A percentile compares a stretch with the other conserved stretches of the same genome.
Evolutionary conservation across 2,888 invertebrate genomes (phyloP).

Genomic region (Sarcophaga subvicina): DNA sequence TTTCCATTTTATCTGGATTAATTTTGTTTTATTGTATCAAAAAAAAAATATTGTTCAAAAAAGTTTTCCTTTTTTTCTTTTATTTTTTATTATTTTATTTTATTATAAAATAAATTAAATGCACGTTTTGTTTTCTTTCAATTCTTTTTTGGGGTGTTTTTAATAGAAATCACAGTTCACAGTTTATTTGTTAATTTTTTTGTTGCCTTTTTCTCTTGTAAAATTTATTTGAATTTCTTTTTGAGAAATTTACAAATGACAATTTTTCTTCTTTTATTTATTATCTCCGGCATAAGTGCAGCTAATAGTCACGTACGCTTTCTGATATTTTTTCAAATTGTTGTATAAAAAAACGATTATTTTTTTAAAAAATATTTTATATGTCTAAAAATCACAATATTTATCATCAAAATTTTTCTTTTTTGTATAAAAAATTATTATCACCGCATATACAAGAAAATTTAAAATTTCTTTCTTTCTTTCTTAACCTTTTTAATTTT

Average conservation of each 20-base stretch:
- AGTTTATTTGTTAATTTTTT: conserved; percentile 23
- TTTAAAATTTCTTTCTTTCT: conserved; percentile 34
- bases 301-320: conserved; percentile 61
- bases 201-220: background rate
- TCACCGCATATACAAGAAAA: conserved; percentile 64
- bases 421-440: conserved; percentile 50
- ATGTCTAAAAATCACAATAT: conserved; percentile 66
- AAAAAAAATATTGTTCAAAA: conserved; percentile 41
- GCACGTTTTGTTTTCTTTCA: conserved; percentile 52
- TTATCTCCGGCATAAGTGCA: conserved; percentile 50
- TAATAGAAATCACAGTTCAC: conserved; percentile 64
- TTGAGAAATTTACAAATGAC: conserved; percentile 32
- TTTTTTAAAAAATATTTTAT: conserved; percentile 43
- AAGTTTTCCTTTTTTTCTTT: conserved; percentile 31
- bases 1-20: conserved; percentile 72
- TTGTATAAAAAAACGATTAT: conserved; percentile 51
- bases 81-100: conserved; percentile 34
- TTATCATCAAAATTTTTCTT: background rate
- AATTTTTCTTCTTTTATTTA: conserved; percentile 41
- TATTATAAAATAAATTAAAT: conserved; percentile 59
- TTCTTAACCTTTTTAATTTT: conserved; percentile 21
- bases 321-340: conserved; percentile 56
- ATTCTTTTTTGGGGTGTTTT: conserved; percentile 49
- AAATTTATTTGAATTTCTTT: conserved; percentile 1
- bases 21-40: conserved; percentile 60